A percentile compares a stretch with the other conserved stretches of the same genome.
Evolutionary conservation across 2,797 vertebrate genomes (phyloP).

Genomic region (Gymnocypris eckloni): DNA sequence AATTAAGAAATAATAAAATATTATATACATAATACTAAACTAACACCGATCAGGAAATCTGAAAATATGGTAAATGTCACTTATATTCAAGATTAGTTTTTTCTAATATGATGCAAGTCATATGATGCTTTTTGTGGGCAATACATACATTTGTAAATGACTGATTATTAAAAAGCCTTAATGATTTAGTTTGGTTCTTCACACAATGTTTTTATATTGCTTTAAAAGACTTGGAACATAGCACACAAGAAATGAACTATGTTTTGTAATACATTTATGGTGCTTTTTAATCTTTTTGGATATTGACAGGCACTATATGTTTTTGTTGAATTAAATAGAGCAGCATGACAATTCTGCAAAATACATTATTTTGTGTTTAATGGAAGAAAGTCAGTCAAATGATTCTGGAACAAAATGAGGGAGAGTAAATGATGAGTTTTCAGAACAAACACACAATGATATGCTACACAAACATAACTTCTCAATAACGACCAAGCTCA

Average conservation of each 20-base stretch:
- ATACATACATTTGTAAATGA: neutral
- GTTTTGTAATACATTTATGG: neutral
- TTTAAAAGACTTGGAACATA: neutral
- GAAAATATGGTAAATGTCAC: neutral
- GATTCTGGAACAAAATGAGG: neutral
- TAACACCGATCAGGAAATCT: neutral
- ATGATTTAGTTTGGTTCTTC: neutral
- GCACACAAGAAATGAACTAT: neutral
- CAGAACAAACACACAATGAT: neutral
- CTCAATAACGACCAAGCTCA: neutral
- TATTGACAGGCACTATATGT: neutral
- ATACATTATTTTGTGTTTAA: neutral
- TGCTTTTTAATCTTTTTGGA: neutral
- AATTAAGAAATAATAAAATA: neutral
- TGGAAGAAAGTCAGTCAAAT: neutral
- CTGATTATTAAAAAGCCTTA: neutral
- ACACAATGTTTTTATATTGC: neutral
- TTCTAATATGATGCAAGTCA: neutral
- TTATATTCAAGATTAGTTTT: neutral
- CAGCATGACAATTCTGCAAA: neutral
- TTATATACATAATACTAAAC: neutral
- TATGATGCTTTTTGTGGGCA: neutral
- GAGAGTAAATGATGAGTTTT: slow-evolving; percentile 1
- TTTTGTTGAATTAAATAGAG: neutral
- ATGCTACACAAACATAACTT: slow-evolving; percentile 10